Conservation (phyloP, 2,888 invertebrate species). For the Uloborus plumipes region DNA sequence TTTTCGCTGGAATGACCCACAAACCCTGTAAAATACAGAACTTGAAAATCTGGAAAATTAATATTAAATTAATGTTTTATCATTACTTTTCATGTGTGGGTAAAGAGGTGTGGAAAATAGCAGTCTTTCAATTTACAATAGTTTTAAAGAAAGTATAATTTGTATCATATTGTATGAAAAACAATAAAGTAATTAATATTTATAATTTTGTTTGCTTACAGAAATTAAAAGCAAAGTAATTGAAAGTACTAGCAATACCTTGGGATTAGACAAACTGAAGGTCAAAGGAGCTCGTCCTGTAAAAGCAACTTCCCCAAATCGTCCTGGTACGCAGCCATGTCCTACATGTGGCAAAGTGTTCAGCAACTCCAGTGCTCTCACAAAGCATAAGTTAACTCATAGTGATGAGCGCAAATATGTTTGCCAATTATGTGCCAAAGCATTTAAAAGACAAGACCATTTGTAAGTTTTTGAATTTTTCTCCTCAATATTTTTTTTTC, state of each 20-base stretch:
- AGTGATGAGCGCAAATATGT: constrained; percentile 97
- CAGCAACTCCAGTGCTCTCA: constrained; percentile 96
- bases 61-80: too few species aligned
- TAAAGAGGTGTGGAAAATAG: too few species aligned
- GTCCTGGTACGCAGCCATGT: constrained; percentile 92
- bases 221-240: constrained; percentile 45
- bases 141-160: too few species aligned
- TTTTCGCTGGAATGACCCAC: too few species aligned
- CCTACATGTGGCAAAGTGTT: constrained; percentile 97
- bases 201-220: constrained; percentile 28
- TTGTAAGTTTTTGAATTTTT: constrained; percentile 79
- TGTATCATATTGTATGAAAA: too few species aligned
- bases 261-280: constrained; percentile 73
- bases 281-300: constrained; percentile 80
- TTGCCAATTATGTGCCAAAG: constrained; percentile 95
- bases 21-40: too few species aligned
- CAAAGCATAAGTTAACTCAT: constrained; percentile 97
- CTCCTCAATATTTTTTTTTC: background rate
- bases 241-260: constrained; percentile 42
- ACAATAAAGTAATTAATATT: background rate
- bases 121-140: too few species aligned
- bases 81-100: too few species aligned
- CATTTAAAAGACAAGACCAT: constrained; percentile 98
- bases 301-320: constrained; percentile 88
- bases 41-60: too few species aligned